Conservation (phyloP, 37 sponge, comb jelly and placozoan species). For the Crambe crambe region DNA sequence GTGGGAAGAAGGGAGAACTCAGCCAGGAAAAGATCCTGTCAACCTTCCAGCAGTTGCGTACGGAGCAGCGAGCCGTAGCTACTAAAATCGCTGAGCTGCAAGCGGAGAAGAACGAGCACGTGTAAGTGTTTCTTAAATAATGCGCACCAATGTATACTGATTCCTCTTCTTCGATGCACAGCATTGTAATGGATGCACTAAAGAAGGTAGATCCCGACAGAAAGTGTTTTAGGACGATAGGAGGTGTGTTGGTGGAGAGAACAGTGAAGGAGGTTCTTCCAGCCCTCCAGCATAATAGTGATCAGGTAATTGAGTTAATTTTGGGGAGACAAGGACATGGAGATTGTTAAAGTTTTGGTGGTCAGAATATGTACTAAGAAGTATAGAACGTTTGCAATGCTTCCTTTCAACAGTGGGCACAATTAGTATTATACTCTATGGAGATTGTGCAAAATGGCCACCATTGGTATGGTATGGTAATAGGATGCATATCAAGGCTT, state of each 20-base stretch:
- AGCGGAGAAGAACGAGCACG: constrained; percentile 84
- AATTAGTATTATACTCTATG: no score
- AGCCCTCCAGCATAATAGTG: constrained; percentile 66
- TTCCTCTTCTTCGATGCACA: constrained; percentile 1
- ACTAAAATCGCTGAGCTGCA: constrained; percentile 92
- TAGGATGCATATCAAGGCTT: not conserved
- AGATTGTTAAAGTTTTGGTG: no score
- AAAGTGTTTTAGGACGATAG: constrained; percentile 89
- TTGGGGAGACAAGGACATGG: no score
- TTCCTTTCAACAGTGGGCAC: not conserved
- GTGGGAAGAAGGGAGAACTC: constrained; percentile 28
- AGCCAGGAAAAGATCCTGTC: constrained; percentile 58
- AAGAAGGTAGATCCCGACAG: constrained; percentile 72
- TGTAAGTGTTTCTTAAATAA: constrained; percentile 33
- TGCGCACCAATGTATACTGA: not conserved
- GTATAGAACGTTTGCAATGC: not conserved
- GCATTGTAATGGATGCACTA: constrained; percentile 81
- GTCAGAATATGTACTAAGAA: not conserved
- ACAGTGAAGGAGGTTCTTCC: constrained; percentile 91
- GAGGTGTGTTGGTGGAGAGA: constrained; percentile 94
- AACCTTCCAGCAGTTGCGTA: constrained; percentile 80
- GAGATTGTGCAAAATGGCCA: not conserved
- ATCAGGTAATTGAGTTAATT: constrained; percentile 73
- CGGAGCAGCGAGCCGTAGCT: constrained; percentile 85
- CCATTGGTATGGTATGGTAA: no score